Percentiles rank a stretch among this genome's conserved stretches.
phyloP scores from a whole-genome alignment of 2,113 vertebrate genomes.

The crab-eating macaque (Macaca fascicularis) region T2T-MFA8v1.1 NC_088390.1:33470001-33470500 shows the following conservation, averaged over 20 bases:
- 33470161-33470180: neutral
- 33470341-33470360: constrained; percentile 35
- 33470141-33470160: neutral
- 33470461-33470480: constrained; percentile 28
- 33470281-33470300: neutral
- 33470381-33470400: neutral
- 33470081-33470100: neutral
- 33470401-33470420: constrained; percentile 55
- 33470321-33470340: neutral
- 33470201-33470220: neutral
- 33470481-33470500: constrained; percentile 48
- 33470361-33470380: constrained; percentile 12
- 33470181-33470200: neutral
- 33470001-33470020: neutral
- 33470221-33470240: constrained; percentile 28
- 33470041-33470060: constrained; percentile 59
- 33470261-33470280: neutral
- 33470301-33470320: constrained; percentile 7
- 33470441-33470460: constrained; percentile 33
- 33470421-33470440: neutral
- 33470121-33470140: neutral
- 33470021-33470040: constrained; percentile 53
- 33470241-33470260: neutral
- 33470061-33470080: neutral
- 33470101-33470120: neutral